A percentile compares a stretch with the other conserved stretches of the same genome.
phyloP scores from a whole-genome alignment of 1,140 invertebrate genomes.

The Brachystomella parvula region DNA sequence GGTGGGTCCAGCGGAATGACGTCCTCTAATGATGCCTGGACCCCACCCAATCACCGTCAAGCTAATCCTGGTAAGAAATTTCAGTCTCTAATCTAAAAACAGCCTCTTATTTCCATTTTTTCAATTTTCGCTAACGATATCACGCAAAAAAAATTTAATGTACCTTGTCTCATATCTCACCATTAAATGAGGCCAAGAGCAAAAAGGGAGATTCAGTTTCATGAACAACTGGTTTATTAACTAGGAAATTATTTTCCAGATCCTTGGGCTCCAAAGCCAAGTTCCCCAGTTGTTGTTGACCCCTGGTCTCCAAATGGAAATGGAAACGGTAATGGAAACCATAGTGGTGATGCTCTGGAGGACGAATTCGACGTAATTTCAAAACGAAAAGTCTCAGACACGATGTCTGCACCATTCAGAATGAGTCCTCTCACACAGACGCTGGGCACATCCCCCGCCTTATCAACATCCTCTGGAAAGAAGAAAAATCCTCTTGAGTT shows the following conservation, averaged over 20 bases:
- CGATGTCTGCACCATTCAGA: neutral
- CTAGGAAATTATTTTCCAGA: conserved; percentile 44
- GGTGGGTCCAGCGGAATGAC: conserved; percentile 17
- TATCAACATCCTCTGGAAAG: conserved; percentile 39
- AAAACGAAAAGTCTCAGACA: conserved; percentile 46
- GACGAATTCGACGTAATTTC: conserved; percentile 77
- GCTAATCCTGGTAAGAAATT: neutral
- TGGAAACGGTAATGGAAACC: conserved; percentile 19
- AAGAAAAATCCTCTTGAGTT: conserved; percentile 84
- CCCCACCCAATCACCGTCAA: neutral
- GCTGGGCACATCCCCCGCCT: conserved; percentile 51
- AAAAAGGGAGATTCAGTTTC: conserved; percentile 2
- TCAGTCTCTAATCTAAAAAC: neutral
- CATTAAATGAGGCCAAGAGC: too few relatives aligned
- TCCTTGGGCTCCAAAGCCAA: conserved; percentile 48
- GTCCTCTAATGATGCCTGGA: conserved; percentile 37
- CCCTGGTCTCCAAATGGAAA: conserved; percentile 46
- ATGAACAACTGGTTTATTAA: neutral
- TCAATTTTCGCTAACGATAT: too few relatives aligned
- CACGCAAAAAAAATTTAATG: too few relatives aligned
- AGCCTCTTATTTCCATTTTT: neutral
- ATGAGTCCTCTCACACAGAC: conserved; percentile 37
- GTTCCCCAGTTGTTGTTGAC: conserved; percentile 27
- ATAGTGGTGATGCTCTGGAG: conserved; percentile 44
- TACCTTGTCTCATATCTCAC: too few relatives aligned